A percentile compares a stretch with the other conserved stretches of the same genome.
Evolutionary conservation across 2,888 invertebrate species (phyloP).

Genomic region (Rotaria macrura): DNA sequence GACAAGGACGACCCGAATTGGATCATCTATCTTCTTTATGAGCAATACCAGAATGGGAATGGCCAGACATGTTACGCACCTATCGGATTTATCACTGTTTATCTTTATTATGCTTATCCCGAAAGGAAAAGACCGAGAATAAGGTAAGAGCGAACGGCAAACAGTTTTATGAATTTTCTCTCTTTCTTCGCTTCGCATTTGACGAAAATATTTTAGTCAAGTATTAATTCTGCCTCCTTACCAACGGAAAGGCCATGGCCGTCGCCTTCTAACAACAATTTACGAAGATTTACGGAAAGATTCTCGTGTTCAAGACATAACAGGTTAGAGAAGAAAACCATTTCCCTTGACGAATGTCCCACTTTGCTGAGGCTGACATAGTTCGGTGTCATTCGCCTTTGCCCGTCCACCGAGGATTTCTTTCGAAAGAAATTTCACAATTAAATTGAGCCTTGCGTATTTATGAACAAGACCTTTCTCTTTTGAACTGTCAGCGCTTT

Average conservation of each 20-base stretch:
- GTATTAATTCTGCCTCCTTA: constrained; percentile 82
- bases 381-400: too few relatives aligned
- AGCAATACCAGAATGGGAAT: constrained; percentile 36
- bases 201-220: constrained; percentile 58
- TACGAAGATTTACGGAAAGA: constrained; percentile 55
- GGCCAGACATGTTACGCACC: constrained; percentile 60
- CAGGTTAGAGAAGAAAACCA: too few relatives aligned
- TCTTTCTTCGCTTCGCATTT: constrained; percentile 35
- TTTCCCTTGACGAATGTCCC: too few relatives aligned
- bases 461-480: too few relatives aligned
- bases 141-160: constrained; percentile 41
- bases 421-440: too few relatives aligned
- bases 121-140: constrained; percentile 73
- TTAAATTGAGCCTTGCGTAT: too few relatives aligned
- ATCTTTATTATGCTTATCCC: constrained; percentile 87
- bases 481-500: too few relatives aligned
- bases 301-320: constrained; percentile 60
- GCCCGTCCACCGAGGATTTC: too few relatives aligned
- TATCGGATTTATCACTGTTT: constrained; percentile 78
- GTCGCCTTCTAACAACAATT: constrained; percentile 61
- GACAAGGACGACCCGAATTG: constrained; percentile 82
- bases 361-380: too few relatives aligned
- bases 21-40: constrained; percentile 52
- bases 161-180: not conserved
- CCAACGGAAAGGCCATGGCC: constrained; percentile 70